A percentile compares a stretch with the other conserved stretches of the same genome.
phyloP scores from a whole-genome alignment of 2,113 vertebrate genomes.

The Ursus arctos region DNA sequence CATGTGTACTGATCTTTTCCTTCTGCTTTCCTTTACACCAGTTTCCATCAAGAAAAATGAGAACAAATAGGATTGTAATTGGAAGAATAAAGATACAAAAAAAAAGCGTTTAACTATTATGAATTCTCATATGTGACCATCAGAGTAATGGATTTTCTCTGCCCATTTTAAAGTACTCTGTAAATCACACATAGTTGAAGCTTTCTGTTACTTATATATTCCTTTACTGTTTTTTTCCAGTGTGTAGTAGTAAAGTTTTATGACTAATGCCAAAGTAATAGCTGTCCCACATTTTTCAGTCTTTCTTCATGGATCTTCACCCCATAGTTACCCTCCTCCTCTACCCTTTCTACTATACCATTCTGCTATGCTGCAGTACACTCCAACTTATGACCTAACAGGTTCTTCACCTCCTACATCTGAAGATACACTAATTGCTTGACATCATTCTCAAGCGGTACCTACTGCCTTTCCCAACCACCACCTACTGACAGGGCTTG shows the following conservation, averaged over 20 bases:
- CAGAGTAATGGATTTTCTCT: not conserved
- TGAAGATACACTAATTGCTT: not conserved
- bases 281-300: not conserved
- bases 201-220: not conserved
- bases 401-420: not conserved
- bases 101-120: not conserved
- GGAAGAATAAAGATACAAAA: not conserved
- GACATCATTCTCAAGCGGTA: too few species aligned
- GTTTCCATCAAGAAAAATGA: not conserved
- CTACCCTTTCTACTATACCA: not conserved
- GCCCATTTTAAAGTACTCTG: not conserved
- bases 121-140: not conserved
- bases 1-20: not conserved
- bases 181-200: not conserved
- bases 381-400: too few species aligned
- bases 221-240: not conserved
- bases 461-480: not conserved
- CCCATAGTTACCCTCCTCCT: not conserved
- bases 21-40: not conserved
- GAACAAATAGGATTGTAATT: not conserved
- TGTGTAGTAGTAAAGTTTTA: not conserved
- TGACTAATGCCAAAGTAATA: not conserved
- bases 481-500: too few species aligned
- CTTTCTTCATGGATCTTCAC: not conserved
- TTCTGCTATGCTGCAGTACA: not conserved